Conservation (phyloP, 1,140 invertebrate genomes). For the Pararge aegeria region DNA sequence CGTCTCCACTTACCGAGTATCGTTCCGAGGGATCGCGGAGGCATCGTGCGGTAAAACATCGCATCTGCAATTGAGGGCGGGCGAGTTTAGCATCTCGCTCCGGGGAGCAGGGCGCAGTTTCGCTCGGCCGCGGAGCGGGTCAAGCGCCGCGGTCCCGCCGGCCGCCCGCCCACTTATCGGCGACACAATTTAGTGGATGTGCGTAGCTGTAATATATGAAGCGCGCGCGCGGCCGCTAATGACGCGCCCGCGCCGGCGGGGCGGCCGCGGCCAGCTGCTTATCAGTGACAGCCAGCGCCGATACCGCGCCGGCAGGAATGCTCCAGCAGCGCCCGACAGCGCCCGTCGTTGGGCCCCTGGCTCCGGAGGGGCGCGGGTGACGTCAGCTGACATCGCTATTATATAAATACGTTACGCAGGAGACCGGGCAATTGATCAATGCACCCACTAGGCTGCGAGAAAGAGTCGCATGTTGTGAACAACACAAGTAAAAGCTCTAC, state of each 20-base stretch:
- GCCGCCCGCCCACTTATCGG: constrained; percentile 68
- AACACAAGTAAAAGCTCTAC: too few relatives aligned
- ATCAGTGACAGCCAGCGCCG: constrained; percentile 10
- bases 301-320: background rate
- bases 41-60: constrained; percentile 7
- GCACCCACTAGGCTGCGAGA: too few relatives aligned
- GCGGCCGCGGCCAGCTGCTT: too few relatives aligned
- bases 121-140: background rate
- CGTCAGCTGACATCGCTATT: too few relatives aligned
- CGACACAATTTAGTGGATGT: constrained; percentile 67
- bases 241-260: constrained; percentile 11
- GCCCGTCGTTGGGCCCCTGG: too few relatives aligned
- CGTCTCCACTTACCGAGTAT: background rate
- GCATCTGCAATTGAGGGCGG: background rate
- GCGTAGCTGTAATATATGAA: constrained; percentile 67
- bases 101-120: constrained; percentile 8
- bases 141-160: constrained; percentile 8
- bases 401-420: too few relatives aligned
- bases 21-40: background rate
- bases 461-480: too few relatives aligned
- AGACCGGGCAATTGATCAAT: too few relatives aligned
- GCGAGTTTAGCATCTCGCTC: background rate
- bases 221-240: constrained; percentile 41
- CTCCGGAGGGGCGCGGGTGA: too few relatives aligned
- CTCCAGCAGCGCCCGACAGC: too few relatives aligned